Evolutionary conservation across 2,797 vertebrate species (phyloP).

Genomic region (Graptemys geographica): DNA sequence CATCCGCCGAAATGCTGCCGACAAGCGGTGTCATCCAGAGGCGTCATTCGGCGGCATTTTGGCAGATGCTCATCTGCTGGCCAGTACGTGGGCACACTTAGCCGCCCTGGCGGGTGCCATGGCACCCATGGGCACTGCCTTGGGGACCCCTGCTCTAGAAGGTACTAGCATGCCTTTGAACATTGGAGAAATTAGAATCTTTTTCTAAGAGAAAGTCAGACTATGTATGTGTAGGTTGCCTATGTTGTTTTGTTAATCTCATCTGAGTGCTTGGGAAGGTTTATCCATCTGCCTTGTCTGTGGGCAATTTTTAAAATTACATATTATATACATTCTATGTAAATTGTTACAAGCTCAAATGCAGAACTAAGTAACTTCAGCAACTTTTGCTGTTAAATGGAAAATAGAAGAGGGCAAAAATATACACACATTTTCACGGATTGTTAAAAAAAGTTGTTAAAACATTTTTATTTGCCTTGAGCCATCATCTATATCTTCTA

Average conservation of each 20-base stretch:
- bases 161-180: slow-evolving; percentile 50
- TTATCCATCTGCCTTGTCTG: slow-evolving; percentile 40
- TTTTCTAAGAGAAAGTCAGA: slow-evolving; percentile 52
- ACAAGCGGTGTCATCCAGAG: too few species aligned
- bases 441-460: neutral
- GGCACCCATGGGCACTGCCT: too few species aligned
- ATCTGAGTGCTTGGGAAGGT: slow-evolving; percentile 39
- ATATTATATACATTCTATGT: slow-evolving; percentile 28
- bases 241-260: slow-evolving; percentile 53
- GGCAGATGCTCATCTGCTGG: too few species aligned
- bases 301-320: slow-evolving; percentile 32
- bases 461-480: neutral
- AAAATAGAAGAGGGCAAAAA: slow-evolving; percentile 39
- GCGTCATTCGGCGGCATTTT: too few species aligned
- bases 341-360: slow-evolving; percentile 38
- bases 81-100: too few species aligned
- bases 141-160: slow-evolving; percentile 48
- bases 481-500: neutral
- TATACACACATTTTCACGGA: neutral
- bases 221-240: neutral
- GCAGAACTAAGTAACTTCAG: slow-evolving; percentile 28
- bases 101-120: too few species aligned
- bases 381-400: slow-evolving; percentile 5
- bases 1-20: too few species aligned
- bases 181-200: slow-evolving; percentile 70